These are phyloP conservation scores for Ephialtes manifestator DNA, from an alignment of 2,888 invertebrate genomes.

Conservation along the genomic window DNA sequence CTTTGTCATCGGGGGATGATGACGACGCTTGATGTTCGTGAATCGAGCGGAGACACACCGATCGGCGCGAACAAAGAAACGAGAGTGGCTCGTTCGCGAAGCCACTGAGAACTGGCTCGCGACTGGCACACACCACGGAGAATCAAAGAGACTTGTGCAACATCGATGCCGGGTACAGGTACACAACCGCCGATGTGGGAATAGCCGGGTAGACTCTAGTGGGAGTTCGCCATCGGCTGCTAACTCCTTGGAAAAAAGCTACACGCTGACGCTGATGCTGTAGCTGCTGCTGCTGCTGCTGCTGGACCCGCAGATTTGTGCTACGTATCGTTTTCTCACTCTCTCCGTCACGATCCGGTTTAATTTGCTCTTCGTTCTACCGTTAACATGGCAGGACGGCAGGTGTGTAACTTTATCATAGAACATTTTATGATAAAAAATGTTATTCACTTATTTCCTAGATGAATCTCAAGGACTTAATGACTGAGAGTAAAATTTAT, in stretches of 20 bases:
- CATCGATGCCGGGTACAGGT: constrained; percentile 67
- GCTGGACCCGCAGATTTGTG: constrained; percentile 57
- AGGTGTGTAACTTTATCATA: background rate
- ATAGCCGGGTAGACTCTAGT: constrained; percentile 46
- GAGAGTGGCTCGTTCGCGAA: constrained; percentile 76
- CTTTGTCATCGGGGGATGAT: constrained; percentile 32
- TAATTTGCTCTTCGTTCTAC: background rate
- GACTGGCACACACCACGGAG: constrained; percentile 71
- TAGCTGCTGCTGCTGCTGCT: background rate
- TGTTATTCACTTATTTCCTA: no score
- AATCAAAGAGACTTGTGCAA: constrained; percentile 80
- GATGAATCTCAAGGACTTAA: no score
- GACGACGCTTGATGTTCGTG: background rate
- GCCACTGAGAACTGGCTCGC: constrained; percentile 79
- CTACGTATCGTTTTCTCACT: background rate
- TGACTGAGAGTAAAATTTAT: no score
- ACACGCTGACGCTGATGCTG: background rate
- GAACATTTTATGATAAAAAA: no score
- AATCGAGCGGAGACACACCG: constrained; percentile 8
- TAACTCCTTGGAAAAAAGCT: constrained; percentile 27
- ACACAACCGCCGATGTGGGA: constrained; percentile 57
- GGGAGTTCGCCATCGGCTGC: constrained; percentile 63
- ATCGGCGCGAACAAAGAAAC: constrained; percentile 66
- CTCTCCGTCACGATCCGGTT: background rate
- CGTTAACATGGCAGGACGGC: background rate